These are phyloP conservation scores for Pseudococcus jackbeardsleyi DNA, from an alignment of 2,888 invertebrate genomes.

Conservation along the genomic window DNA sequence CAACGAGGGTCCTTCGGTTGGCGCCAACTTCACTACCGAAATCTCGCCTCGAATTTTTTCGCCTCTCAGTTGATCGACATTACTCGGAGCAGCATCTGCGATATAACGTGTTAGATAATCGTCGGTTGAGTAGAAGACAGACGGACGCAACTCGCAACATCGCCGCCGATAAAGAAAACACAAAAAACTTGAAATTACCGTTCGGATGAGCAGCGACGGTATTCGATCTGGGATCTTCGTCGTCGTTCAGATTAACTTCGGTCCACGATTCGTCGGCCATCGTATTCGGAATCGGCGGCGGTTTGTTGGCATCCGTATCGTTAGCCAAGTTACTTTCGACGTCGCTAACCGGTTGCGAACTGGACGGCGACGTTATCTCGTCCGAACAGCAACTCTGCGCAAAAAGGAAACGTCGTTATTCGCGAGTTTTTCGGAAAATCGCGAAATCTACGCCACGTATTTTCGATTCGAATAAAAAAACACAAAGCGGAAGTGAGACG, in stretches of 20 bases:
- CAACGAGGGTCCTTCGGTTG: conserved; percentile 60
- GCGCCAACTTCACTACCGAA: conserved; percentile 78
- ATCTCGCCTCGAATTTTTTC: conserved; percentile 81
- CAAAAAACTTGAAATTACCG: conserved; percentile 46
- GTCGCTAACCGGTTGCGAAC: conserved; percentile 68
- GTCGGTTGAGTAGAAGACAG: too few relatives aligned
- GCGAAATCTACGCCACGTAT: background rate
- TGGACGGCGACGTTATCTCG: conserved; percentile 74
- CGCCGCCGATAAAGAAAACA: too few relatives aligned
- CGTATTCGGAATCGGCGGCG: conserved; percentile 33
- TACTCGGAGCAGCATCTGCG: conserved; percentile 73
- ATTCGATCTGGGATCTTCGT: conserved; percentile 71
- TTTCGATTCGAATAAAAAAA: background rate
- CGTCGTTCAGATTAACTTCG: conserved; percentile 91
- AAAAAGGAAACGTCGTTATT: conserved; percentile 64
- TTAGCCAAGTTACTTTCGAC: conserved; percentile 68
- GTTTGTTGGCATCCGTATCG: conserved; percentile 67
- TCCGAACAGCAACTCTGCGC: conserved; percentile 87
- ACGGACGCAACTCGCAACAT: too few relatives aligned
- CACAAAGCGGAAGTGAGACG: background rate
- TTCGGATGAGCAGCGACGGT: background rate
- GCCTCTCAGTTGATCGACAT: conserved; percentile 78
- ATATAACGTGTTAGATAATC: background rate
- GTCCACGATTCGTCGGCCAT: conserved; percentile 89
- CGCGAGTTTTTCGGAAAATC: background rate